Percentiles rank a stretch among this genome's conserved stretches.
These are phyloP conservation scores for Rhodinocichla rosea DNA, from an alignment of 2,113 vertebrate species.

Conservation along the genomic window DNA sequence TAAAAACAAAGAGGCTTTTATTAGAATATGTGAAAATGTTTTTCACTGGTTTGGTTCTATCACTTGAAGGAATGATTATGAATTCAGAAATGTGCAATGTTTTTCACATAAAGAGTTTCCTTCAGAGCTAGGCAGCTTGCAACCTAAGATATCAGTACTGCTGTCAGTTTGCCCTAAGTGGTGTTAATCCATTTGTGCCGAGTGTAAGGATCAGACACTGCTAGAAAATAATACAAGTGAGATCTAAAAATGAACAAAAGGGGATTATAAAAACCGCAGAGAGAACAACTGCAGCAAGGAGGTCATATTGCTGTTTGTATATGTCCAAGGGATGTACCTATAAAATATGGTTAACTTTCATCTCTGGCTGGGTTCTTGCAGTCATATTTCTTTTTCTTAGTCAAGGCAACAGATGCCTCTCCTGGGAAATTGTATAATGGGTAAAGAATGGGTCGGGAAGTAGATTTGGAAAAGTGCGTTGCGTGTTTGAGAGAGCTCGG, in stretches of 20 bases:
- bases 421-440: neutral
- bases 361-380: neutral
- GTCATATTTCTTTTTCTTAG: neutral
- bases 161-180: neutral
- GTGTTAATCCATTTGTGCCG: neutral
- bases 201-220: neutral
- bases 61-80: neutral
- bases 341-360: neutral
- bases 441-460: neutral
- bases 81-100: neutral
- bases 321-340: neutral
- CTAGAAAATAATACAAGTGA: neutral
- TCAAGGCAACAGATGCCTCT: neutral
- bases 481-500: fast-evolving
- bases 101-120: neutral
- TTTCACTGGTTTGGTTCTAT: neutral
- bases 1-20: neutral
- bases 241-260: neutral
- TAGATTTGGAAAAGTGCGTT: neutral
- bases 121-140: neutral
- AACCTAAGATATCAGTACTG: neutral
- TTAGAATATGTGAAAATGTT: neutral
- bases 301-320: neutral
- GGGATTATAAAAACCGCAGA: neutral
- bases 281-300: neutral